Base-by-base conservation (phyloP, 2,888 invertebrate species). In the Galeopsomyia nigrocyanea region DNA sequence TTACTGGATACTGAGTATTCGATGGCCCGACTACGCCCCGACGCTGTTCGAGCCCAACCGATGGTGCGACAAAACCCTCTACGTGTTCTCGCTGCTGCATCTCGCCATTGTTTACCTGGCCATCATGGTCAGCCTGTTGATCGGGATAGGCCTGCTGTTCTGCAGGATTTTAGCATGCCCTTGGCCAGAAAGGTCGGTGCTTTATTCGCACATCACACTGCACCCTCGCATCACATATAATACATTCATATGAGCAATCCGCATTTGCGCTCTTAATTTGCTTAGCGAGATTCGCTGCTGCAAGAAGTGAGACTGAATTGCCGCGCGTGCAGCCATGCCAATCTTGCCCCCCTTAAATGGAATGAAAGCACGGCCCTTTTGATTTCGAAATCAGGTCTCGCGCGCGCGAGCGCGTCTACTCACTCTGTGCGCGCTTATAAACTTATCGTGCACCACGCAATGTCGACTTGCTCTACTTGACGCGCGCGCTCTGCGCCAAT, bases 61-160 rank as follows among this genome's bases (percentile, higher is more conserved):
- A 77, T 95, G 94, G 94, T 95, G 94, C 82, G 91, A 93, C 82
- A 89, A 90, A 77, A 92, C 92, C 0, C 89, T 95, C 39, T 95
- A 94, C 86, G 89, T 93, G 80, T 94, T 94, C 84, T 90, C 94
- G 0, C 82, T 94, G 71, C 91, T 92, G 51, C 94, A 95, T 82
- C 89, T 95, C 0, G 89, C 90, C 70, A 89, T 93, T 26, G 89
- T 92, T 56, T 94, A 95, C 88, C 89, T 90, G 0, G 88, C 92
- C 7, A 80, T 92, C 16, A 88, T 88, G 1, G 81, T 90, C 31
- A 81, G 92, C 64, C 77, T 91, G n/a, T 79, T 92, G 50, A 82
- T 92, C 13, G 86, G 91, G 5, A 78, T 92, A 57, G 88, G 90
- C 3, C 87, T 93, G 56, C 89, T 92, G 16, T 87, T 90, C 56